phyloP scores from a whole-genome alignment of 2,797 vertebrate genomes.

The Meda fulgida region DNA sequence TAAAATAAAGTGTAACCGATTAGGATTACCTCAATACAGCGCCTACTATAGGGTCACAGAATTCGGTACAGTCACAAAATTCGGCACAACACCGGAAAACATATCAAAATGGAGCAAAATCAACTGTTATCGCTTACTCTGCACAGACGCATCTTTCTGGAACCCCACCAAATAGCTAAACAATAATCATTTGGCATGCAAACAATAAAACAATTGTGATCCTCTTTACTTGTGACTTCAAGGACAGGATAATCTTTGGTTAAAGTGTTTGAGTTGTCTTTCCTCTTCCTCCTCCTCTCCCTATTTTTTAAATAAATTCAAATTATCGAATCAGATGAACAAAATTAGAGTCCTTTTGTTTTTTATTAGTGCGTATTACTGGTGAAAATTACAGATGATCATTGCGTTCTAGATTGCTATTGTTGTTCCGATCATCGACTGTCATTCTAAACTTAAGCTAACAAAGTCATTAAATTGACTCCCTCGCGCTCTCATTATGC shows the following conservation, averaged over 20 bases:
- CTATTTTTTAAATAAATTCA: constrained; percentile 79
- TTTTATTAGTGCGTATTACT: constrained; percentile 83
- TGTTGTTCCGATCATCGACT: constrained; percentile 84
- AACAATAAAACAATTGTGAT: constrained; percentile 17
- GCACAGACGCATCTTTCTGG: constrained; percentile 3
- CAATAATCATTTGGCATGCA: constrained; percentile 16
- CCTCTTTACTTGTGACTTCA: constrained; percentile 40
- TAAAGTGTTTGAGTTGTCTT: constrained; percentile 82
- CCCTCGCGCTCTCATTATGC: constrained; percentile 86
- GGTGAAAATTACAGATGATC: constrained; percentile 85
- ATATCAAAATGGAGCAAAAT: background rate
- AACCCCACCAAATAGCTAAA: constrained; percentile 26
- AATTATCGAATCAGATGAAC: constrained; percentile 84
- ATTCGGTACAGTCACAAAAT: background rate
- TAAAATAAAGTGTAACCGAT: background rate
- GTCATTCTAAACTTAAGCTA: constrained; percentile 84
- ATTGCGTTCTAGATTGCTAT: constrained; percentile 78
- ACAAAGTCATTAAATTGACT: constrained; percentile 90
- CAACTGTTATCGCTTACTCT: background rate
- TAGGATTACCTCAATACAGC: background rate
- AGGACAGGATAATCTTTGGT: constrained; percentile 71
- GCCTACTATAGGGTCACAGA: background rate
- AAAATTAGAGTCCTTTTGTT: constrained; percentile 86
- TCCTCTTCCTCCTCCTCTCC: constrained; percentile 73
- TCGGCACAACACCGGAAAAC: background rate